Base-by-base conservation (phyloP, 2,888 invertebrate species). In the Hirtodrosophila confusa region DNA sequence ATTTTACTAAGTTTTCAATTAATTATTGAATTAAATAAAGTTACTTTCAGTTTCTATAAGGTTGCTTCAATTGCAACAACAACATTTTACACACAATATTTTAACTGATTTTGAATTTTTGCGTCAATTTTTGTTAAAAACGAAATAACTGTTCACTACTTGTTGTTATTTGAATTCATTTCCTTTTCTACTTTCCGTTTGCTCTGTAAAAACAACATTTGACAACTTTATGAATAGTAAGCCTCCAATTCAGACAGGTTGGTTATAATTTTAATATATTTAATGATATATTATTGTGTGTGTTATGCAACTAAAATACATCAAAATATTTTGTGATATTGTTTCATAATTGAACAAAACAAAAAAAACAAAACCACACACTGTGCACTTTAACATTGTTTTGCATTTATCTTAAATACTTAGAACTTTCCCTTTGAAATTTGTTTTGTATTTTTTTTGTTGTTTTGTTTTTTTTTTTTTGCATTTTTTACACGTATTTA, bases 241-340 rank as follows among this genome's bases (percentile, higher is more conserved):
- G 86, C 82, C 87, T 82, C 82, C 71, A 51, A 85, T 66, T 65
- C 47, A 63, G 75, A 70, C 60, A 58, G 31, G 45, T 53, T 70
- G 37, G 37, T 55, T 45, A 7, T 39, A 27, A 17, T 75, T 33
- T 27, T 27, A 4, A 5, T 6, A 4, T 27, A 5, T 55, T 64
- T 58, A 36, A 43, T 27, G 8, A 29, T 37, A 50, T 29, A 1
- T 31, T 39, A 56, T 31, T 50, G 36, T 54, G 33, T 50, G 35
- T 69, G 44, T 53, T 36, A 45, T 39, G 44, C 35, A 48, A 55
- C 44, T 36, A 54, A 63, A 50, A 55, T 57, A 65, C 54, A 56
- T 65, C 44, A 43, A 50, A 45, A 29, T 33, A 23, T 36, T 49
- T 72, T 57, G 62, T 68, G 53, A 60, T 64, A 63, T 57, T 53